Conservation (phyloP, 2,888 invertebrate genomes). For the Helobdella robusta region DNA sequence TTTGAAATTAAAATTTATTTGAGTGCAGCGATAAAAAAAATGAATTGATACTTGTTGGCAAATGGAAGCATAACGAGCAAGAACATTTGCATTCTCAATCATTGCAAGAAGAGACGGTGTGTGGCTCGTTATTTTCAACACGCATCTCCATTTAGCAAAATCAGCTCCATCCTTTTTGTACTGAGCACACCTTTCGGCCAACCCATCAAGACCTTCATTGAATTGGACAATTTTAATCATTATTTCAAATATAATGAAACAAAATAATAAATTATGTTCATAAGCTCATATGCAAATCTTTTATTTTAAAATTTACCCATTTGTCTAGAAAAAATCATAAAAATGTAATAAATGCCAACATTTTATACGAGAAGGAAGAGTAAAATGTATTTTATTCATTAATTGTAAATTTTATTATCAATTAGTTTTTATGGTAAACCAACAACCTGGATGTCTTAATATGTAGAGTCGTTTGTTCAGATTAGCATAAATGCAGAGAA, state of each 20-base stretch:
- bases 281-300: not conserved
- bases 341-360: no score
- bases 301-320: not conserved
- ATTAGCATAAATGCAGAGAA: no score
- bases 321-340: no score
- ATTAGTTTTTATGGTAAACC: no score
- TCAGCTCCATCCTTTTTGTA: constrained; percentile 50
- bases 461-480: no score
- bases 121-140: constrained; percentile 46
- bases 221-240: not conserved
- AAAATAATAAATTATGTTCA: no score
- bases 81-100: constrained; percentile 49
- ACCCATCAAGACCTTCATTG: constrained; percentile 38
- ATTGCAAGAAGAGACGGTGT: constrained; percentile 48
- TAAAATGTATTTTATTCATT: no score
- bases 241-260: not conserved
- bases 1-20: no score
- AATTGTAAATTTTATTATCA: no score
- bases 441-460: no score
- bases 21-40: no score
- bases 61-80: constrained; percentile 44
- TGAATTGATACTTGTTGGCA: constrained; percentile 38
- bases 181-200: constrained; percentile 44
- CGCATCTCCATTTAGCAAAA: constrained; percentile 52
- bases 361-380: no score